Base-by-base conservation (phyloP, 1,140 invertebrate species). In the Panulirus ornatus region DNA sequence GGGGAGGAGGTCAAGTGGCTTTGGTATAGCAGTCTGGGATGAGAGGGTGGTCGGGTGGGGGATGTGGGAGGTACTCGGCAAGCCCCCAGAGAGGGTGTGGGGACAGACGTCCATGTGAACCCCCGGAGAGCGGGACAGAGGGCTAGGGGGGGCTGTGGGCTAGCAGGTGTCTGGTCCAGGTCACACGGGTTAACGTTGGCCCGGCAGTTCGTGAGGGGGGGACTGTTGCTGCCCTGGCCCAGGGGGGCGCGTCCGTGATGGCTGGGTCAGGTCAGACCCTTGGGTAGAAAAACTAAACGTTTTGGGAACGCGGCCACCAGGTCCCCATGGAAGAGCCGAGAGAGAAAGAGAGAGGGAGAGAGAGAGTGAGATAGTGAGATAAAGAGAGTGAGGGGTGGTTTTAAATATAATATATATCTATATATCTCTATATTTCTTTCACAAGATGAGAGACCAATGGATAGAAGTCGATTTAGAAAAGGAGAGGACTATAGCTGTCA, bases 381-480 rank as follows among this genome's bases (percentile, higher is more conserved):
- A n/a, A n/a, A n/a, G n/a, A n/a, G n/a, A n/a, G n/a, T n/a, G n/a
- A n/a, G n/a, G n/a, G n/a, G n/a, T n/a, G n/a, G n/a, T n/a, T n/a
- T n/a, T n/a, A n/a, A n/a, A n/a, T n/a, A n/a, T n/a, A 51, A 81
- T 88, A 44, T 70, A 22, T 66, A 63, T 70, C 42, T 79, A 88
- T 88, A 79, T 66, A 79, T 44, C 66, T 88, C 54, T 88, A 78
- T 87, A 63, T 40, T 76, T 87, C 73, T 36, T 87, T 75, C 63
- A 22, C 19, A 58, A 30, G 58, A 44, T 79, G 73, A 88, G 73
- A 88, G 75, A 66, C 75, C 85, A 88, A 81, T 88, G 76, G 76
- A 88, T 51, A 81, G 75, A 88, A 78, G 73, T 82, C 27, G 87
- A 76, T 83, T 73, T 75, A 75, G 79, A 89, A 47, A 40, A 82